Conservation (phyloP, 2,113 vertebrate species). For the Taurulus bubalis region DNA sequence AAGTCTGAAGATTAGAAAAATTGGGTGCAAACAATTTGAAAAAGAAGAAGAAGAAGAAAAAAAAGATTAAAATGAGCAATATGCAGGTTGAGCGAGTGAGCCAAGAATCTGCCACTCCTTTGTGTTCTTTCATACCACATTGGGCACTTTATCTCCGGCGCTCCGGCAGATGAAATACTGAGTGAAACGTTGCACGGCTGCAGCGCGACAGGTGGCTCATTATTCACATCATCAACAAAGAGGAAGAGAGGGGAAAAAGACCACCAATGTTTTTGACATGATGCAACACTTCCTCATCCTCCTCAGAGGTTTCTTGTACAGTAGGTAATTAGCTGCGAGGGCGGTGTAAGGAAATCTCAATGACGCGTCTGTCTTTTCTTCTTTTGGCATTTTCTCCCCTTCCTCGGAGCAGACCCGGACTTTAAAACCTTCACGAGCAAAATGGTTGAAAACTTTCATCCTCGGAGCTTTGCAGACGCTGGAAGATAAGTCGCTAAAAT, state of each 20-base stretch:
- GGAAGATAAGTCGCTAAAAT: slow-evolving; percentile 16
- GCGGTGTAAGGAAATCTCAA: slow-evolving; percentile 50
- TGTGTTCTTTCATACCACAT: slow-evolving; percentile 42
- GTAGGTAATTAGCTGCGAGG: slow-evolving; percentile 65
- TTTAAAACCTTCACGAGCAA: neutral
- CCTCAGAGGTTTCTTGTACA: slow-evolving; percentile 46
- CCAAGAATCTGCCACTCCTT: slow-evolving; percentile 40
- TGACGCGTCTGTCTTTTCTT: slow-evolving; percentile 41
- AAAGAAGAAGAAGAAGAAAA: neutral
- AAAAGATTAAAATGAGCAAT: neutral
- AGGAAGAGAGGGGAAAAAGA: slow-evolving; percentile 39
- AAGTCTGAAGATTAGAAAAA: slow-evolving; percentile 43
- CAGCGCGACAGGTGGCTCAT: slow-evolving; percentile 79
- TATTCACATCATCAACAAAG: slow-evolving; percentile 74
- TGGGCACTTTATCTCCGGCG: slow-evolving; percentile 53
- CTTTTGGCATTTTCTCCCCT: neutral
- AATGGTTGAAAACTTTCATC: neutral
- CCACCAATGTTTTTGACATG: slow-evolving; percentile 49
- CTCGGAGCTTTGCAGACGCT: neutral
- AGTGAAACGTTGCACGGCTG: slow-evolving; percentile 67
- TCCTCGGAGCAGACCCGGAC: slow-evolving; percentile 7
- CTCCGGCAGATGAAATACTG: slow-evolving; percentile 62
- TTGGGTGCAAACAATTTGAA: slow-evolving; percentile 20
- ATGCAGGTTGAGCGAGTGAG: slow-evolving; percentile 34
- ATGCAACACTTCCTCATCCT: slow-evolving; percentile 59